These are phyloP conservation scores for Drosophila dunni DNA, from an alignment of 1,140 invertebrate genomes.

Conservation along the genomic window DNA sequence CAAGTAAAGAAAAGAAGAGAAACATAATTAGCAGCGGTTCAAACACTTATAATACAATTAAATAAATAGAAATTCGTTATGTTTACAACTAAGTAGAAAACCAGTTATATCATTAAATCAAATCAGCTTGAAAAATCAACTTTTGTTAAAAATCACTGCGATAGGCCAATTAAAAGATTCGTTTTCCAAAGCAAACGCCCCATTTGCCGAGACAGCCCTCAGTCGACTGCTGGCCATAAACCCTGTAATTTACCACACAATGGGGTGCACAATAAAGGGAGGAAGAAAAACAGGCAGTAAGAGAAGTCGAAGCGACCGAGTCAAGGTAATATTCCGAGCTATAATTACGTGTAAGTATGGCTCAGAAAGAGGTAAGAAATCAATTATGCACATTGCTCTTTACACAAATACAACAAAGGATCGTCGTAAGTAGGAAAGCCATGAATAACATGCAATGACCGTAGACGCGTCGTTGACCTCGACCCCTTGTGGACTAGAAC, in stretches of 20 bases:
- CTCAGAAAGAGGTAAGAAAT: slow-evolving; percentile 71
- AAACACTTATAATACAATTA: slow-evolving; percentile 10
- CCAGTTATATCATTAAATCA: not conserved
- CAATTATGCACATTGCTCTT: slow-evolving; percentile 65
- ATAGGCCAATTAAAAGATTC: slow-evolving; percentile 50
- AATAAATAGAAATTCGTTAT: not conserved
- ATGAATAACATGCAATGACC: slow-evolving; percentile 15
- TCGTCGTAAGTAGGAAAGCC: slow-evolving; percentile 20
- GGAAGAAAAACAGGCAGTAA: not conserved
- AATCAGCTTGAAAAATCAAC: not conserved
- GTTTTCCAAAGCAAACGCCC: slow-evolving; percentile 28
- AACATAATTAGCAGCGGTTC: slow-evolving; percentile 20
- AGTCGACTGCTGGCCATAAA: slow-evolving; percentile 28
- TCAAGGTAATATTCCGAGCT: slow-evolving; percentile 53
- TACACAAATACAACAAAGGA: not conserved
- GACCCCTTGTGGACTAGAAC: slow-evolving; percentile 49
- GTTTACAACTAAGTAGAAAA: not conserved
- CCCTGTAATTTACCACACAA: slow-evolving; percentile 64
- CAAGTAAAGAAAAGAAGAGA: slow-evolving; percentile 33
- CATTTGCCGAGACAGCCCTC: slow-evolving; percentile 23
- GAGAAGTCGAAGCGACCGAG: not conserved
- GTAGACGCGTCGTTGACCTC: slow-evolving; percentile 57
- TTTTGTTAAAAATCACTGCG: slow-evolving; percentile 29
- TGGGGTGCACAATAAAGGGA: slow-evolving; percentile 45
- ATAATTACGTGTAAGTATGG: slow-evolving; percentile 43